Evolutionary conservation across 1,140 invertebrate species (phyloP), one percentile per base, ranked within the genome.

Genomic region (Musca domestica): DNA sequence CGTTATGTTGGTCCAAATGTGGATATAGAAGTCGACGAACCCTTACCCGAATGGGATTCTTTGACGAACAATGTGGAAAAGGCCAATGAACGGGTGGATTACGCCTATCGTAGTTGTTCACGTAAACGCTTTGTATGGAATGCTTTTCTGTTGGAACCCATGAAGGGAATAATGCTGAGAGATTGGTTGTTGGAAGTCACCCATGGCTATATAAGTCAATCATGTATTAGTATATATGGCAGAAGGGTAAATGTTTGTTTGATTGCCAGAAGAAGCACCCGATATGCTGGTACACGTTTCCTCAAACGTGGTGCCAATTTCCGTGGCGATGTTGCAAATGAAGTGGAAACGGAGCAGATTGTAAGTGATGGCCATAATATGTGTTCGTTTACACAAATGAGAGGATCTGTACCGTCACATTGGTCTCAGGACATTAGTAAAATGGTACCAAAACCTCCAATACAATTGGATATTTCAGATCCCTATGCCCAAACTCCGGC

Each of bases 271-370:
- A 86, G 97, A 72, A 88, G 87, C 54, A 92, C 92, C 71, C 88
- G 91, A 80, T 98, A 94, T 86, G 96, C 96, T 22, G 96, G 96
- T 12, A 98, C 96, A 0, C 88, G 97, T 74, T 99, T 98, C 84
- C 83, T 98, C 0, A 99, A 99, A 84, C 86, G 97, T 72, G 97
- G 97, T 22, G 91, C 95, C 3, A 98, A 98, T 85, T 92, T 89
- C 82, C 87, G 94, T 87, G 97, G 97, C 51, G 92, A 98, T 85
- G 96, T 98, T 6, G 97, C 96, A 1, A 99, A 99, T 85, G 96
- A 99, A 86, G 96, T 99, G 10, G 97, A 99, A 88, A 98, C 96
- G 0, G 97, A 99, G 83, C 97, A 99, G 84, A 96, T 99, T 74
- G 92, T 98, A 4, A 81, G 74, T 20, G 80, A 82, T 46, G 80